Conservation (phyloP, 2,888 invertebrate genomes). For the Carterocephalus palaemon region DNA sequence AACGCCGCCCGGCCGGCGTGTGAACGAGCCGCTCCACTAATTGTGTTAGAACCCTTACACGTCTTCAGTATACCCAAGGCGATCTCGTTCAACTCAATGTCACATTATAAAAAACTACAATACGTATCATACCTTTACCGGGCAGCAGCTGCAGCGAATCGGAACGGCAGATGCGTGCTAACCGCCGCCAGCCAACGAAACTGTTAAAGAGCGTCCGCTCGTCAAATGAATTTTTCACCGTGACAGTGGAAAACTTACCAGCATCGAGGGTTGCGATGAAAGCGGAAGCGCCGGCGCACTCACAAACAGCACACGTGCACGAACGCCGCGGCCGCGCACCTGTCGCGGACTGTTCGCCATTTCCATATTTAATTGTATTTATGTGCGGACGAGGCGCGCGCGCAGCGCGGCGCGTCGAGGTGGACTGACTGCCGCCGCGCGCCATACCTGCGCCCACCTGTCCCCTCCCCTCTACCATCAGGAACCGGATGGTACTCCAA, state of each 20-base stretch:
- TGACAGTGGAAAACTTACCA: conserved; percentile 56
- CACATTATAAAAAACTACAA: conserved; percentile 53
- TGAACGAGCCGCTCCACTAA: conserved; percentile 53
- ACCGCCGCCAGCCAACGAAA: conserved; percentile 56
- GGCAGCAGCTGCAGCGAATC: conserved; percentile 67
- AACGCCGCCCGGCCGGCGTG: conserved; percentile 50
- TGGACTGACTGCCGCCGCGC: conserved; percentile 68
- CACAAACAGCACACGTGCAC: conserved; percentile 78
- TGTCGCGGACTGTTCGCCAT: conserved; percentile 75
- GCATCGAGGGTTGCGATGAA: conserved; percentile 39
- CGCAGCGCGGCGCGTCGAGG: conserved; percentile 66
- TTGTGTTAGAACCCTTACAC: conserved; percentile 55
- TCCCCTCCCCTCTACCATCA: conserved; percentile 72
- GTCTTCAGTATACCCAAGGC: conserved; percentile 47
- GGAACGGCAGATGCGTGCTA: conserved; percentile 71
- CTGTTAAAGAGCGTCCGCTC: conserved; percentile 52
- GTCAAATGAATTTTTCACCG: conserved; percentile 42
- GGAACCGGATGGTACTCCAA: conserved; percentile 78
- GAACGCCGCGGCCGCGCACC: conserved; percentile 72
- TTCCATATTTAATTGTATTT: conserved; percentile 65
- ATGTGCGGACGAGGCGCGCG: conserved; percentile 63
- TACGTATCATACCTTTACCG: conserved; percentile 56
- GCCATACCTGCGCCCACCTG: conserved; percentile 76
- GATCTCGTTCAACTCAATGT: conserved; percentile 48
- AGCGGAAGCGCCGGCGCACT: conserved; percentile 66